These are phyloP conservation scores for Chaetodon auriga DNA, from an alignment of 2,113 vertebrate species.

Conservation along the genomic window DNA sequence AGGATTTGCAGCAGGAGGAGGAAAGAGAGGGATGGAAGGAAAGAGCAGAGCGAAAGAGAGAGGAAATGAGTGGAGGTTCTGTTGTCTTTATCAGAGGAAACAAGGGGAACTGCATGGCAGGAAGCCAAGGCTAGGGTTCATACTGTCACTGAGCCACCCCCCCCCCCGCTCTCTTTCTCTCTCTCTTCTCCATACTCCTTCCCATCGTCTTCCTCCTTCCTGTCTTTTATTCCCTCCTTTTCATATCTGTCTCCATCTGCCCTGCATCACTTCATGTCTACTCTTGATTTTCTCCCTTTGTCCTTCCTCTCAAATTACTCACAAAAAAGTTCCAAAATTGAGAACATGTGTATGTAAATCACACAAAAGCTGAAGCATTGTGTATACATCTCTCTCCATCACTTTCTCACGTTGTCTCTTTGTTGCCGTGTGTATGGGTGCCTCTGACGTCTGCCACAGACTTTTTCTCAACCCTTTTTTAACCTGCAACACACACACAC, in stretches of 20 bases:
- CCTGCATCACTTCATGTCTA: slow-evolving; percentile 10
- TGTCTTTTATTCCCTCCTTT: no score
- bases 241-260: slow-evolving; percentile 43
- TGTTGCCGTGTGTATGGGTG: slow-evolving; percentile 41
- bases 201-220: neutral
- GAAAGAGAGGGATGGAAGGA: slow-evolving; percentile 12
- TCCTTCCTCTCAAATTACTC: slow-evolving; percentile 39
- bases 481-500: slow-evolving; percentile 21
- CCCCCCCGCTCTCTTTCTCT: slow-evolving; percentile 15
- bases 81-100: slow-evolving; percentile 58
- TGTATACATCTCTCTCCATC: neutral
- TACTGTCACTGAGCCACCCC: slow-evolving; percentile 38
- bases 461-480: slow-evolving; percentile 35
- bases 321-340: slow-evolving; percentile 44
- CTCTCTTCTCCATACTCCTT: slow-evolving; percentile 13
- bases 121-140: slow-evolving; percentile 43
- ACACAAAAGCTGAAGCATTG: slow-evolving; percentile 14
- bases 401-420: slow-evolving; percentile 30
- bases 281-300: slow-evolving; percentile 9
- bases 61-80: slow-evolving; percentile 38
- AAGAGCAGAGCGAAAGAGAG: neutral
- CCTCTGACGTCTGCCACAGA: slow-evolving; percentile 57
- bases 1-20: neutral
- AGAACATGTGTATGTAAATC: slow-evolving; percentile 64
- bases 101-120: slow-evolving; percentile 31